phyloP scores from a whole-genome alignment of 2,113 vertebrate genomes.

The Apeltes quadracus region DNA sequence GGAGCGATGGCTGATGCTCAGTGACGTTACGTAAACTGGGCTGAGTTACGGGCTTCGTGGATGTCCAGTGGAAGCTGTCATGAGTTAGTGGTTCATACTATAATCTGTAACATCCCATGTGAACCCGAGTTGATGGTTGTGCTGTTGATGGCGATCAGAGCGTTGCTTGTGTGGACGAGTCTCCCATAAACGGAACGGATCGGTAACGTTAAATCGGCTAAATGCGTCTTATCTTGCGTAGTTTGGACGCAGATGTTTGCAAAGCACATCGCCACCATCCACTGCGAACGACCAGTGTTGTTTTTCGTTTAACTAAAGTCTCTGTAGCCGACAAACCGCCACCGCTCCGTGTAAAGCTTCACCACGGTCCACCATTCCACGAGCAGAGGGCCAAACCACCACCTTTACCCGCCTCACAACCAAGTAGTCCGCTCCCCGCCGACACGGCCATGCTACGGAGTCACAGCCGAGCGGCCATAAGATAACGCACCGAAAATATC shows the following conservation, averaged over 20 bases:
- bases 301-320: not conserved
- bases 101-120: not conserved
- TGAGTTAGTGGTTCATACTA: not conserved
- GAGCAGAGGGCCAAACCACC: slow-evolving; percentile 50
- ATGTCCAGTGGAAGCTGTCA: slow-evolving; percentile 4
- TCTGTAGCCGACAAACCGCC: slow-evolving; percentile 30
- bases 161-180: not conserved
- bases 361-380: slow-evolving; percentile 78
- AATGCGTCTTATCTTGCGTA: not conserved
- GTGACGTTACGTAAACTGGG: too few relatives aligned
- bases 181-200: not conserved
- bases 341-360: slow-evolving; percentile 44
- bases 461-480: slow-evolving; percentile 11
- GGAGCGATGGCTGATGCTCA: not conserved
- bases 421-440: slow-evolving; percentile 13
- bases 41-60: not conserved
- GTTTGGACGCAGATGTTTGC: slow-evolving; percentile 54
- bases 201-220: slow-evolving; percentile 2
- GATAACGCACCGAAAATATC: slow-evolving; percentile 28
- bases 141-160: not conserved
- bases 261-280: slow-evolving; percentile 74
- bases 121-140: not conserved
- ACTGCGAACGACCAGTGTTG: slow-evolving; percentile 33
- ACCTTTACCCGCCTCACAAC: slow-evolving; percentile 38
- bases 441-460: not conserved